Evolutionary conservation across 2,797 vertebrate genomes (phyloP).

Genomic region (Pseudomugil gertrudae): DNA sequence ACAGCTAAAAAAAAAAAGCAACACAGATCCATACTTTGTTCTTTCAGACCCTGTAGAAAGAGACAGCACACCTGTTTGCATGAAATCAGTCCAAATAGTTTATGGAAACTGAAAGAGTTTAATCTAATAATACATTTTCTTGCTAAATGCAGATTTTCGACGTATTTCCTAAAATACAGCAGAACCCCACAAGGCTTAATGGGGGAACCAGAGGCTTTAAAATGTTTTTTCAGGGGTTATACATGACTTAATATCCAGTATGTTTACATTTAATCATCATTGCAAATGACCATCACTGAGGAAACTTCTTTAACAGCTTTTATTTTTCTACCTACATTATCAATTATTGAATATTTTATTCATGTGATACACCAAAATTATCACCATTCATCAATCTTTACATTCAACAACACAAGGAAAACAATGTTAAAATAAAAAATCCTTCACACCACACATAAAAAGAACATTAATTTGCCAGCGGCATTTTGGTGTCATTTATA

Average conservation of each 20-base stretch:
- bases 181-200: background rate
- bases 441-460: conserved; percentile 33
- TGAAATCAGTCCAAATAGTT: conserved; percentile 4
- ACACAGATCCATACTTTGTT: conserved; percentile 56
- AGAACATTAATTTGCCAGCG: conserved; percentile 2
- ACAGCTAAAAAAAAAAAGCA: conserved; percentile 30
- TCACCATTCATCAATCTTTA: conserved; percentile 46
- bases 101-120: background rate
- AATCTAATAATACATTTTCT: too few species aligned
- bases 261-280: conserved; percentile 2
- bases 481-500: conserved; percentile 41
- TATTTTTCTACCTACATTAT: conserved; percentile 17
- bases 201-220: background rate
- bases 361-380: conserved; percentile 32
- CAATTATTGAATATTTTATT: conserved; percentile 24
- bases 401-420: conserved; percentile 30
- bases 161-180: background rate
- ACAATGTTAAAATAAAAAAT: conserved; percentile 39
- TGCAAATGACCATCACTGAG: conserved; percentile 26
- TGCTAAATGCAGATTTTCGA: background rate
- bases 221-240: background rate
- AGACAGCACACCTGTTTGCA: conserved; percentile 20
- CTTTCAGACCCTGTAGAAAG: conserved; percentile 14
- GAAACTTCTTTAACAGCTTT: conserved; percentile 29
- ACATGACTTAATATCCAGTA: conserved; percentile 8